Evolutionary conservation across 2,888 invertebrate genomes (phyloP).

Genomic region (Caenorhabditis virilis): DNA sequence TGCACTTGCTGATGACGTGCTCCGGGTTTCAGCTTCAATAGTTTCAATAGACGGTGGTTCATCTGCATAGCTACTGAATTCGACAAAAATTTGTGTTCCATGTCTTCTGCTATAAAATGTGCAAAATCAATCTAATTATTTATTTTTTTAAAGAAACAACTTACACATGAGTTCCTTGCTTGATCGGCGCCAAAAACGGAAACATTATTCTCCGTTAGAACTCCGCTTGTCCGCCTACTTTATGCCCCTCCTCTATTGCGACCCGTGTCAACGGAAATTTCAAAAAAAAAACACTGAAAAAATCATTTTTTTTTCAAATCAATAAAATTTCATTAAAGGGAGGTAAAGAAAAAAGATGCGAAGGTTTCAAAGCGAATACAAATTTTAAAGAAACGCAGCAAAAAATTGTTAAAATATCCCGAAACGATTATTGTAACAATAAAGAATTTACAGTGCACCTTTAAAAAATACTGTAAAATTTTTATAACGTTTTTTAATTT

Average conservation of each 20-base stretch:
- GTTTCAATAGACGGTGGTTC: slow-evolving; percentile 22
- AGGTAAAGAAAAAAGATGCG: too few relatives aligned
- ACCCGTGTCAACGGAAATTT: slow-evolving; percentile 1
- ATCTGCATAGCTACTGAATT: slow-evolving; percentile 28
- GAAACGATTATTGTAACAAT: too few relatives aligned
- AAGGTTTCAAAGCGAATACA: not conserved
- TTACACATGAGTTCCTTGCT: slow-evolving; percentile 26
- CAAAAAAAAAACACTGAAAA: not conserved
- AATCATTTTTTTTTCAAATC: not conserved
- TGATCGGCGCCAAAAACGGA: slow-evolving; percentile 49
- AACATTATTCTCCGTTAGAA: slow-evolving; percentile 34
- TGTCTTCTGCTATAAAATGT: slow-evolving; percentile 12
- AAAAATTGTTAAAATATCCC: too few relatives aligned
- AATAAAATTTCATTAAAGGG: not conserved
- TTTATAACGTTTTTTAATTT: too few relatives aligned
- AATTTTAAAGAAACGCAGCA: too few relatives aligned
- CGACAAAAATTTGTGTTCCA: slow-evolving; percentile 19
- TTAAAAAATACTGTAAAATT: not conserved
- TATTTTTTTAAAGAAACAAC: slow-evolving; percentile 6
- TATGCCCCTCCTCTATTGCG: slow-evolving; percentile 32
- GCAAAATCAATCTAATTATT: not conserved
- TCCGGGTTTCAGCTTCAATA: too few relatives aligned
- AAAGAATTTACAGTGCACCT: too few relatives aligned
- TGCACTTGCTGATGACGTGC: slow-evolving; percentile 3
- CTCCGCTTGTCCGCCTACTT: slow-evolving; percentile 3